Evolutionary conservation across 2,113 vertebrate species (phyloP).

Genomic region (Arothron firmamentum): DNA sequence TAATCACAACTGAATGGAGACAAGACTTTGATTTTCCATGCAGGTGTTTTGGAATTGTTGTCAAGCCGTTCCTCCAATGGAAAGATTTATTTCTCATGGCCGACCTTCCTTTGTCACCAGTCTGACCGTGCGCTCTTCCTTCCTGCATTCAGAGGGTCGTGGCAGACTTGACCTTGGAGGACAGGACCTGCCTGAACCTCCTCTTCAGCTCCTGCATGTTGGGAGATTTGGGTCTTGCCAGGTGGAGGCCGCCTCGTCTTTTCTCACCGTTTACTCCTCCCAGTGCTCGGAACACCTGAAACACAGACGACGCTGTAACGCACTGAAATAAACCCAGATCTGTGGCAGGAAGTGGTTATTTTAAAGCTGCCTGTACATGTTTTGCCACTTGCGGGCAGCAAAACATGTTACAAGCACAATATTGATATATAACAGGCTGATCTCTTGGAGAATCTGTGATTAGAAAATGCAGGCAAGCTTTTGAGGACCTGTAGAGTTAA

Average conservation of each 20-base stretch:
- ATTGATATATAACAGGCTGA: too few relatives aligned
- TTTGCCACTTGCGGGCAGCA: too few relatives aligned
- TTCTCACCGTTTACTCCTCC: slow-evolving; percentile 85
- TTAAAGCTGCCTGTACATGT: too few relatives aligned
- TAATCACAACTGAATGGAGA: too few relatives aligned
- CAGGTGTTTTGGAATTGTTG: background rate
- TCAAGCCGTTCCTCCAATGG: slow-evolving; percentile 1
- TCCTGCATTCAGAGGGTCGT: slow-evolving; percentile 72
- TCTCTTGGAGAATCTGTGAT: background rate
- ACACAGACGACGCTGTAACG: background rate
- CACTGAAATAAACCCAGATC: background rate
- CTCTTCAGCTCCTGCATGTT: slow-evolving; percentile 95
- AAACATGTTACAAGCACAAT: too few relatives aligned
- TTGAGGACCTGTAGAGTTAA: too few relatives aligned
- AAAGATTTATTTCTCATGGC: background rate
- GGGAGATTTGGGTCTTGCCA: slow-evolving; percentile 87
- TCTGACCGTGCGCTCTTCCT: background rate
- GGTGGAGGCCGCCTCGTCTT: slow-evolving; percentile 83
- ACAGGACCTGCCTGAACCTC: slow-evolving; percentile 87
- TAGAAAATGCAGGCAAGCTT: too few relatives aligned
- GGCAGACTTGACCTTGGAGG: slow-evolving; percentile 84
- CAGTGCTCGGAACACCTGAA: slow-evolving; percentile 77
- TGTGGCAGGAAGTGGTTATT: background rate
- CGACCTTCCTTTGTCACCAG: background rate
- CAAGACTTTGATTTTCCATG: slow-evolving; percentile 19